phyloP scores from a whole-genome alignment of 2,888 invertebrate species.

The Flexamia atlantica region DNA sequence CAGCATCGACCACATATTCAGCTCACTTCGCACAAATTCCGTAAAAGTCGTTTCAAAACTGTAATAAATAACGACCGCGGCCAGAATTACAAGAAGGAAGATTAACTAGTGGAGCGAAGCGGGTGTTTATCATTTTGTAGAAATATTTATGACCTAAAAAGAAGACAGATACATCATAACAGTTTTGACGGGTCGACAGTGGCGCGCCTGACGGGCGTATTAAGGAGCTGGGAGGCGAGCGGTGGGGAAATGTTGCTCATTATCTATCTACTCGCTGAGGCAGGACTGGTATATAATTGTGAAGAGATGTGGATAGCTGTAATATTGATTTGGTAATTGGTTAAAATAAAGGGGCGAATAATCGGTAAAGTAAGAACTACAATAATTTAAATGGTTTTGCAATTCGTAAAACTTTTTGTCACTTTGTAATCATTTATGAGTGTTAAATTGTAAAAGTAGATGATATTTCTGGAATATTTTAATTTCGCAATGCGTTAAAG shows the following conservation, averaged over 20 bases:
- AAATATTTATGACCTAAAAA: constrained; percentile 44
- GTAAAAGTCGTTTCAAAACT: constrained; percentile 27
- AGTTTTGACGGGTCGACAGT: constrained; percentile 48
- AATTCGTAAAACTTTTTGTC: no score
- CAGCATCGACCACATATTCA: not conserved
- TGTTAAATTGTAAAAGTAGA: no score
- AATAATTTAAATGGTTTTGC: no score
- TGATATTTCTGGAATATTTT: no score
- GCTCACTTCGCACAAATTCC: constrained; percentile 3
- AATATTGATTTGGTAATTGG: no score
- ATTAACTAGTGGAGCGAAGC: constrained; percentile 16
- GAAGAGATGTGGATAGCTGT: no score
- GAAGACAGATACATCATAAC: constrained; percentile 51
- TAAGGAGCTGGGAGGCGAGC: not conserved
- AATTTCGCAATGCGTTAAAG: no score
- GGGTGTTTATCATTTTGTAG: constrained; percentile 33
- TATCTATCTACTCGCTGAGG: no score
- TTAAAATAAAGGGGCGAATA: no score
- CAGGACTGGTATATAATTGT: no score
- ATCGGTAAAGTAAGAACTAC: no score
- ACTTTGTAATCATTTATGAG: no score
- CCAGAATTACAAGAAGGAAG: constrained; percentile 27
- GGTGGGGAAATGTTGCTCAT: constrained; percentile 10
- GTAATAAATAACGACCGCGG: constrained; percentile 1
- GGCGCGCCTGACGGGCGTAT: constrained; percentile 46